Percentiles rank a stretch among this genome's conserved stretches.
Evolutionary conservation across 1,140 invertebrate genomes (phyloP).

Genomic region (Alviniconcha marisindica): DNA sequence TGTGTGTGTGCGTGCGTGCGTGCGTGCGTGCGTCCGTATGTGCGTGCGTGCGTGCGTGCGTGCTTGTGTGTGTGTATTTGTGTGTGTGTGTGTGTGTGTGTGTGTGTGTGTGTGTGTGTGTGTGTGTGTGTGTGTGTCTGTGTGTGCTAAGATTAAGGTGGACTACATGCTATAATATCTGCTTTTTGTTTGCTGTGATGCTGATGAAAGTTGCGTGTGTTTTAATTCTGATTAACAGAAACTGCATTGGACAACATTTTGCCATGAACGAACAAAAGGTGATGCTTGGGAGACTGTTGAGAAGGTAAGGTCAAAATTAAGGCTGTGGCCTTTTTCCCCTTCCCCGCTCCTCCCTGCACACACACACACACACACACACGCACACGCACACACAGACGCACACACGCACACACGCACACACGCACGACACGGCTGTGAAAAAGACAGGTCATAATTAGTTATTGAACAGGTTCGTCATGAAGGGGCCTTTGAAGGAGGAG

Average conservation of each 20-base stretch:
- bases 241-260: slow-evolving; percentile 68
- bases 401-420: neutral
- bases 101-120: neutral
- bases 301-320: slow-evolving; percentile 7
- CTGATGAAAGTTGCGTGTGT: neutral
- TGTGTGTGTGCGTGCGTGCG: neutral
- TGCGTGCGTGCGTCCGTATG: neutral
- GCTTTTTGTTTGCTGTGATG: neutral
- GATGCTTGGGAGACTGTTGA: neutral
- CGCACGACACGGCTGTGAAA: too few relatives aligned
- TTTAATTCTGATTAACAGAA: too few relatives aligned
- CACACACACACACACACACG: neutral
- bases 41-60: slow-evolving; percentile 18
- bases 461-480: too few relatives aligned
- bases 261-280: slow-evolving; percentile 67
- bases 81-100: neutral
- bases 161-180: too few relatives aligned
- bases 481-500: too few relatives aligned
- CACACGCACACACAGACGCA: neutral
- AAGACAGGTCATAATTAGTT: neutral
- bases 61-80: slow-evolving; percentile 1
- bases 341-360: neutral
- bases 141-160: too few relatives aligned
- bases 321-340: neutral
- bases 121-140: too few relatives aligned